Evolutionary conservation across 2,113 vertebrate genomes (phyloP), one percentile per base, ranked within the genome.

Genomic region (Scomber scombrus): DNA sequence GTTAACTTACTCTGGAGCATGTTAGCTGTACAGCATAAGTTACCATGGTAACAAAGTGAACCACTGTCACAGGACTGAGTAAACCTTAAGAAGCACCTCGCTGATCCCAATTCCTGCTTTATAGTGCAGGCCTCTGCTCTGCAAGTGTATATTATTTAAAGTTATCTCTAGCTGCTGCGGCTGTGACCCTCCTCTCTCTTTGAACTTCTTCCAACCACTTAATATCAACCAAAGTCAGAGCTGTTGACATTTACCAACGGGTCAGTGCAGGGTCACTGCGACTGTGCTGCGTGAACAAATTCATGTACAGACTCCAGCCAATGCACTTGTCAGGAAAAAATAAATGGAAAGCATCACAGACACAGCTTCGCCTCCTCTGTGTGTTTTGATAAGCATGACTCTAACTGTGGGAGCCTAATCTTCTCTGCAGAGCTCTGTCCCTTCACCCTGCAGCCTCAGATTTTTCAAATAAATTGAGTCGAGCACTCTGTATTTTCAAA

Each of bases 181-280:
- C 16, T 63, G 1, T 19, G 11, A 75, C 43, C 2, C 78, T 70
- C 19, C 3, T 1, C 40, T 49, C 16, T 14, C 40, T 47, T n/a
- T 65, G 15, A 75, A 31, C 64, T 80, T 68, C 0, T 15, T 71
- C 47, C 56, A 43, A 8, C 71, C 15, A 0, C 65, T 1, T 31
- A 0, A 49, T 40, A 51, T 64, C 19, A 69, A 3, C 34, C 52
- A 0, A 0, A 85, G 54, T 52, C 62, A 40, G 63, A 8, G 68
- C 23, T 78, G 69, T 69, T 62, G 65, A 58, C 71, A 16, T 76
- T 61, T 0, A 31, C 69, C 70, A 16, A 3, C 0, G 63, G 88
- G 81, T 78, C 70, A 54, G 16, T 4, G 50, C 29, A 3, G 70
- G 85, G 85, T 89, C 75, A 65, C n/a, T 5, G 55, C 5, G 18